A percentile compares a stretch with the other conserved stretches of the same genome.
Conservation (phyloP, 1,140 invertebrate species). For the Zaprionus gabonicus region DNA sequence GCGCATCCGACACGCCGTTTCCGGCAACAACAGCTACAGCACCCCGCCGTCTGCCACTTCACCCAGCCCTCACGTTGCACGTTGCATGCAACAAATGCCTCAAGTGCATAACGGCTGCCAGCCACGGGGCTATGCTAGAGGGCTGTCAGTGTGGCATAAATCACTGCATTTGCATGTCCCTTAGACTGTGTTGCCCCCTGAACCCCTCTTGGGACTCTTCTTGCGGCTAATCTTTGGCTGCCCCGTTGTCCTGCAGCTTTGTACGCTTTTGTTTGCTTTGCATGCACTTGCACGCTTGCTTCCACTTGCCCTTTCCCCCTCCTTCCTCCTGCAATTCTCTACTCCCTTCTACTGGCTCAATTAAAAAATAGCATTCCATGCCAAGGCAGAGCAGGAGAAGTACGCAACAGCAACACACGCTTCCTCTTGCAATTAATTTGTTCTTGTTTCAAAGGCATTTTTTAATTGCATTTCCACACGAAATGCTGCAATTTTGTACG, state of each 20-base stretch:
- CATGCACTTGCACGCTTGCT: slow-evolving; percentile 51
- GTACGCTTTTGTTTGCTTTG: slow-evolving; percentile 68
- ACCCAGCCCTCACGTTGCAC: not conserved
- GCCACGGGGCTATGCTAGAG: slow-evolving; percentile 23
- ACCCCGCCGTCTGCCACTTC: not conserved
- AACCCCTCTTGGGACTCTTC: not conserved
- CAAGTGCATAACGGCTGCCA: slow-evolving; percentile 73
- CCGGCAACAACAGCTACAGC: slow-evolving; percentile 41
- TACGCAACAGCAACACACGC: slow-evolving; percentile 12
- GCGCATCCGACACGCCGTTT: slow-evolving; percentile 70
- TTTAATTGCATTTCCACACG: slow-evolving; percentile 77
- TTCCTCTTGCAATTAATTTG: slow-evolving; percentile 76
- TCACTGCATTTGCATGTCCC: slow-evolving; percentile 75
- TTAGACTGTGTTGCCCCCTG: not conserved
- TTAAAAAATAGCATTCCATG: slow-evolving; percentile 70
- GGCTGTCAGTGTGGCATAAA: slow-evolving; percentile 63
- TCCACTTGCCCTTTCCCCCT: not conserved
- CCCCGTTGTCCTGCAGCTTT: slow-evolving; percentile 51
- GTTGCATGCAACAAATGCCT: slow-evolving; percentile 80
- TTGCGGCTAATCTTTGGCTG: slow-evolving; percentile 60
- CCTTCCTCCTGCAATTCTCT: not conserved
- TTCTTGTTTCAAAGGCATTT: slow-evolving; percentile 63
- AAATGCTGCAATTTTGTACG: slow-evolving; percentile 67
- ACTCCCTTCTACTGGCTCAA: slow-evolving; percentile 49
- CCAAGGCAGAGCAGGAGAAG: not conserved